phyloP scores from a whole-genome alignment of 2,113 vertebrate species.

The Vidua chalybeata region DNA sequence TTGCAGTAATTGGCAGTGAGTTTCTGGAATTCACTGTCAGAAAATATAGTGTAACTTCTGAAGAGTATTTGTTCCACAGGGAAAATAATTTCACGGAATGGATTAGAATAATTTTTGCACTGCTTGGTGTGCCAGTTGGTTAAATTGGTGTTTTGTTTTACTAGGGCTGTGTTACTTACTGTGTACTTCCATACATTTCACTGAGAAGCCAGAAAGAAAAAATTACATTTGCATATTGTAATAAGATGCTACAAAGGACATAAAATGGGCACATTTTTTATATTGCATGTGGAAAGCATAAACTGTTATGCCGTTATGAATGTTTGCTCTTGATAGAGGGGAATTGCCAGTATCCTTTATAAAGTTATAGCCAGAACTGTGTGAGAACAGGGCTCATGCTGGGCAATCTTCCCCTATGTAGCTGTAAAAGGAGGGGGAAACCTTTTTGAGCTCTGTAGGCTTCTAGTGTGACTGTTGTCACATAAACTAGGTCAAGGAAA shows the following conservation, averaged over 20 bases:
- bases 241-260: background rate
- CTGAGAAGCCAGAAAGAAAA: background rate
- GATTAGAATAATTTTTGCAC: slow-evolving; percentile 26
- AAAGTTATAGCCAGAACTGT: background rate
- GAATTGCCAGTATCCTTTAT: background rate
- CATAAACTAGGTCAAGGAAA: background rate
- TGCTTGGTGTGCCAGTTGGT: background rate
- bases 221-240: background rate
- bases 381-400: background rate
- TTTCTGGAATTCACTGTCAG: slow-evolving; percentile 31
- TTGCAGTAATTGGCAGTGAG: slow-evolving; percentile 44
- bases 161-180: background rate
- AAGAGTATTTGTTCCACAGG: background rate
- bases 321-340: background rate
- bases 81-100: slow-evolving; percentile 13
- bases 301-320: background rate
- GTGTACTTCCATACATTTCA: background rate
- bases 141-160: background rate
- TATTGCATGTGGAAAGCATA: background rate
- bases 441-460: background rate
- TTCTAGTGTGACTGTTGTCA: background rate
- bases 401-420: background rate
- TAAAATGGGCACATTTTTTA: background rate
- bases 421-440: background rate
- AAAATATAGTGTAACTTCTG: slow-evolving; percentile 18